Conservation (phyloP, 2,797 vertebrate genomes). For the Phylloscopus collybita region DNA sequence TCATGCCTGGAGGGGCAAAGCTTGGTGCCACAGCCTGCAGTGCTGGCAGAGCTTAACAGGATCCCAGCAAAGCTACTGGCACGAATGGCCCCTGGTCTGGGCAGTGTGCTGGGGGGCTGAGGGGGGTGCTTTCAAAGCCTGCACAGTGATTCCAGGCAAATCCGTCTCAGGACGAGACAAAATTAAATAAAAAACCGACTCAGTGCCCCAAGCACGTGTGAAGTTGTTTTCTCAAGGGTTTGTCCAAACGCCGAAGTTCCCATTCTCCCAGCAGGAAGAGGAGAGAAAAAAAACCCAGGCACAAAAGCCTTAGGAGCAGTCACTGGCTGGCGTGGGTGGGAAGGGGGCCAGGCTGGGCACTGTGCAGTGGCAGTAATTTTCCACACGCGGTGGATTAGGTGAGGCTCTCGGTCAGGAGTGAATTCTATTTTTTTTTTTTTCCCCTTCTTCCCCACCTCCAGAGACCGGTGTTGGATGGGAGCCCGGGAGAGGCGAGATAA, state of each 20-base stretch:
- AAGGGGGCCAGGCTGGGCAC: constrained; percentile 38
- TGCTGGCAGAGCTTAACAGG: background rate
- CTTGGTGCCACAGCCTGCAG: background rate
- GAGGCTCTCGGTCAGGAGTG: constrained; percentile 17
- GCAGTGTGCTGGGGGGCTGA: background rate
- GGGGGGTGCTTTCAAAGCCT: background rate
- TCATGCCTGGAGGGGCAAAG: background rate
- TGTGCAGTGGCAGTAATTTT: constrained; percentile 46
- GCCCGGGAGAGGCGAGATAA: constrained; percentile 47
- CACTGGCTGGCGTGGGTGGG: background rate
- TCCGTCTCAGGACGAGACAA: background rate
- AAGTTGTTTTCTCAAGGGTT: constrained; percentile 37
- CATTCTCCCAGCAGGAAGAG: constrained; percentile 48
- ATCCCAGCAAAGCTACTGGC: background rate
- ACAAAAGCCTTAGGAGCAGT: constrained; percentile 27
- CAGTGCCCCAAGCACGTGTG: constrained; percentile 9
- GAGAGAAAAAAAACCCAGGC: background rate
- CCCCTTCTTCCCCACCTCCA: constrained; percentile 16
- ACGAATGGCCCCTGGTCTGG: background rate
- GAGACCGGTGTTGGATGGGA: background rate
- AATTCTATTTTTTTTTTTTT: background rate
- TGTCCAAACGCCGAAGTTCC: background rate
- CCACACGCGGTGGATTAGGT: constrained; percentile 18
- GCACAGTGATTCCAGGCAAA: background rate
- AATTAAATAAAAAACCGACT: background rate